Conservation (phyloP, 37 sponge, comb jelly and placozoan species). For the Mnemiopsis leidyi region DNA sequence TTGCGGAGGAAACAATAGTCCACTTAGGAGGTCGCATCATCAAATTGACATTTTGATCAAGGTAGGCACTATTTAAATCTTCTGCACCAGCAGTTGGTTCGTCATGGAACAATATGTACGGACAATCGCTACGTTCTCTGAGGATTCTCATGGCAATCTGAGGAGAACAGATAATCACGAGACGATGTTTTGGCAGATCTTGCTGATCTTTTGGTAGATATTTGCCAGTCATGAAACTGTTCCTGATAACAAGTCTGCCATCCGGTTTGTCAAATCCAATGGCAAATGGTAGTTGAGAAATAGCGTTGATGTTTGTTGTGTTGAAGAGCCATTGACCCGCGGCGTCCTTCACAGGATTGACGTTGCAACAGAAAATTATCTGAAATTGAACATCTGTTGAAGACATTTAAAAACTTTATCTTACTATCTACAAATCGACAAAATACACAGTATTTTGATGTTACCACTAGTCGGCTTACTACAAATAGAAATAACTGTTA, state of each 20-base stretch:
- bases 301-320: constrained; percentile 13
- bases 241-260: background rate
- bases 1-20: constrained; percentile 62
- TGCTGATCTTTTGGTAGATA: too few species aligned
- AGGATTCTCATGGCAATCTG: background rate
- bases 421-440: too few species aligned
- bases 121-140: background rate
- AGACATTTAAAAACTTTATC: too few species aligned
- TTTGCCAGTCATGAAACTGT: constrained; percentile 15
- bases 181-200: background rate
- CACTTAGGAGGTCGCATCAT: constrained; percentile 6
- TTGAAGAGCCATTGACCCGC: constrained; percentile 61
- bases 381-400: too few species aligned
- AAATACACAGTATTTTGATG: too few species aligned
- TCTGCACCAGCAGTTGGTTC: constrained; percentile 55
- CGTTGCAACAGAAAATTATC: constrained; percentile 42
- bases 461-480: too few species aligned
- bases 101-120: constrained; percentile 53
- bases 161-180: constrained; percentile 32
- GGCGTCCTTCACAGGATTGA: constrained; percentile 41
- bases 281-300: background rate
- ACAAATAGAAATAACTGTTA: too few species aligned
- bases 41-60: background rate
- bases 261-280: background rate
- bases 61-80: background rate